Base-by-base conservation (phyloP, 2,888 invertebrate genomes). In the Ophion slaviceki region DNA sequence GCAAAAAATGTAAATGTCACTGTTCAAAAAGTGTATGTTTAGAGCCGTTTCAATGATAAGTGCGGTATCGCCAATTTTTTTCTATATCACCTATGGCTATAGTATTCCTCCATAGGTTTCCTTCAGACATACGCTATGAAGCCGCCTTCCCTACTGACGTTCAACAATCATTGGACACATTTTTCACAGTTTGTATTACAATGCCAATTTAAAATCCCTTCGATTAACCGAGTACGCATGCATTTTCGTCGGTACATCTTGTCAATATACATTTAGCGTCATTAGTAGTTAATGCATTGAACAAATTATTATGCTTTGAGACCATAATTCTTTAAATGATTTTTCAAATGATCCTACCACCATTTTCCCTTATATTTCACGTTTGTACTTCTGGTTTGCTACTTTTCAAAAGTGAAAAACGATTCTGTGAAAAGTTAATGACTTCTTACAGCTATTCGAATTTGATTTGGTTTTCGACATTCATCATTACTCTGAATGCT, bases 1-100 rank as follows among this genome's bases (percentile, higher is more conserved):
- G 86, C 86, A 81, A 80, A 28, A 81, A 64, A 83, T 83, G 86
- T 83, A 86, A 85, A 83, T 87, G 86, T 81, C 86, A 85, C 86
- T 82, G 66, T 80, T 82, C 20, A 71, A 61, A 68, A 28, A 47
- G 14, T 53, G 14, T 53, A 14, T 17, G 70, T 70, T 28, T 32
- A 17, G 14, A 45, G 64, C 36, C 36, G 61, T 62, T 14, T 40
- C 40, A 61, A 10, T 4, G 6, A 66, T 20, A 2, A 61, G 3
- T 24, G 10, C 11, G 36, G 59, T n/a, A 8, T 7, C 59, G 72
- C 36, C 8, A 36, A 5, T 47, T 71, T 71, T n/a, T 59, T 59
- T 59, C 11, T 4, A 59, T 36, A n/a, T 36, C 53, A 17, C 53
- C 17, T 11, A 14, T 59, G 11, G 47, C 24, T 24, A 24, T 24